Base-by-base conservation (phyloP, 2,113 vertebrate genomes). In the Scopus umbretta region DNA sequence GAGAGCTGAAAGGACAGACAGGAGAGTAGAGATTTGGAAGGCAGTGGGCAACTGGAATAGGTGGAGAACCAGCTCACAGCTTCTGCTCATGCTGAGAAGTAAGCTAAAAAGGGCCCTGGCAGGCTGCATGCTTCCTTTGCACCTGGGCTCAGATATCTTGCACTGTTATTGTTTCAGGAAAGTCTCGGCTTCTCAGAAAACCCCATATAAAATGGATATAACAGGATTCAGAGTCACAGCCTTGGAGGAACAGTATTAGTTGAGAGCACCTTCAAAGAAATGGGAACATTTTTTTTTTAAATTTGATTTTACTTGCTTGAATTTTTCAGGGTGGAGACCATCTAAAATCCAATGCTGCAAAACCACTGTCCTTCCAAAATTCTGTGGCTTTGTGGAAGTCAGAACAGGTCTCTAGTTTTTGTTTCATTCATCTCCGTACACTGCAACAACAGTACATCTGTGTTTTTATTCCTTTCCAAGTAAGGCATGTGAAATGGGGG, bases 41-140 rank as follows among this genome's bases (percentile, higher is more conserved):
- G 53, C 5, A 5, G 10, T 20, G 18, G 25, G 32, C 52, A 80
- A 43, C n/a, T 36, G 40, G 23, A 1, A 0, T 34, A 82, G 40
- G 26, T 87, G 53, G 30, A 84, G 62, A 82, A 75, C 2, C 22
- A 63, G 20, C 30, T 88, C 23, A 26, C 2, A 1, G 10, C 66
- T 86, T 79, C 30, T 78, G 59, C 16, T 67, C 7, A 3, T 32
- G 25, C 42, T 36, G 26, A 5, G 13, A 49, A 63, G 45, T n/a
- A 42, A 91, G 22, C 43, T 67, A 56, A 65, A 42, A 43, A 62
- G 53, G 22, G 16, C 13, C 12, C 59, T 32, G 45, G 30, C 32
- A 53, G 36, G 11, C 34, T 83, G 25, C 0, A 0, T 1, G 1
- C 25, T 80, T 59, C 62, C 17, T 43, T 55, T 59, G 49, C 86